Percentiles rank a stretch among this genome's conserved stretches.
Evolutionary conservation across 1,140 invertebrate genomes (phyloP).

Genomic region (Pogonus chalceus): DNA sequence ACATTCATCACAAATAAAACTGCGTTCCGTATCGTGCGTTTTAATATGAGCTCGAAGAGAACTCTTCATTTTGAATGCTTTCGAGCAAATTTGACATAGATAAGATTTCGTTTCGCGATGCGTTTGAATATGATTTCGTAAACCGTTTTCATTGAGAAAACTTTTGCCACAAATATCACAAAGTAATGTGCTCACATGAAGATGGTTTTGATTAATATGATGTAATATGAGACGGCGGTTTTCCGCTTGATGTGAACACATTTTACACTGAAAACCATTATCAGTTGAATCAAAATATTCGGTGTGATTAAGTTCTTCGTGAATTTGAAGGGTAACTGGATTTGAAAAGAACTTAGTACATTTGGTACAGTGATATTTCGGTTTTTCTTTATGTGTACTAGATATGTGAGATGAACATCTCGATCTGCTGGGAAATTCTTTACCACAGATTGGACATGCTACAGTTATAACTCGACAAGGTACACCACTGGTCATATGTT

Average conservation of each 20-base stretch:
- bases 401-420: slow-evolving; percentile 11
- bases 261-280: slow-evolving; percentile 10
- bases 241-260: neutral
- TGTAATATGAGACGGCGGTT: neutral
- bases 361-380: slow-evolving; percentile 9
- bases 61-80: slow-evolving; percentile 58
- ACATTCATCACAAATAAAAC: slow-evolving; percentile 32
- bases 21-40: neutral
- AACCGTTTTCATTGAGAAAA: neutral
- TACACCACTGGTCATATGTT: neutral
- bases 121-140: neutral
- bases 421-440: slow-evolving; percentile 17
- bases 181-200: slow-evolving; percentile 4
- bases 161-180: slow-evolving; percentile 10
- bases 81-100: slow-evolving; percentile 50
- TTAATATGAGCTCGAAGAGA: neutral
- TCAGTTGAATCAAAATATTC: slow-evolving; percentile 8
- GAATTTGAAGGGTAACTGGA: slow-evolving; percentile 9
- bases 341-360: slow-evolving; percentile 14
- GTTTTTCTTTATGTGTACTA: slow-evolving; percentile 10
- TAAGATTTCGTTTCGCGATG: slow-evolving; percentile 56
- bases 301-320: slow-evolving; percentile 11
- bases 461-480: slow-evolving; percentile 14
- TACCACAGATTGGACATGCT: slow-evolving; percentile 49
- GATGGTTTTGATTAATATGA: slow-evolving; percentile 4